Evolutionary conservation across 53 echinoderm and acorn worm species (phyloP).

Genomic region (Actinopyga echinites): DNA sequence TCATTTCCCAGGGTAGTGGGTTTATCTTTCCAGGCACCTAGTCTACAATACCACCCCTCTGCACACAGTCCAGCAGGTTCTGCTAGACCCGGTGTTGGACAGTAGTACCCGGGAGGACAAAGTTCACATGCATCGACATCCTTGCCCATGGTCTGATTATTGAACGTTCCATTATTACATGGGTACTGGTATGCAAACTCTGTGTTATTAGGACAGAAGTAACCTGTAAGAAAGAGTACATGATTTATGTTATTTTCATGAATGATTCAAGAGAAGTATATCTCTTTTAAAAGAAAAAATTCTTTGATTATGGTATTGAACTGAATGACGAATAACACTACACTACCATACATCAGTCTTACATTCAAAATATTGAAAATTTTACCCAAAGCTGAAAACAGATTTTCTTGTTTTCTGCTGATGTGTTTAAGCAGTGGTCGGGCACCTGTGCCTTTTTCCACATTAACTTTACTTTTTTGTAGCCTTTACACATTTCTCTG

Average conservation of each 20-base stretch:
- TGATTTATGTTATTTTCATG: background rate
- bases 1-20: constrained; percentile 92
- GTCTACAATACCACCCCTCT: constrained; percentile 94
- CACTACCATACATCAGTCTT: too few relatives aligned
- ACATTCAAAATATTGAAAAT: too few relatives aligned
- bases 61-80: constrained; percentile 79
- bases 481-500: too few relatives aligned
- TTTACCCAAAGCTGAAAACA: too few relatives aligned
- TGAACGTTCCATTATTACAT: constrained; percentile 96
- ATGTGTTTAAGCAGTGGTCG: too few relatives aligned
- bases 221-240: constrained; percentile 52
- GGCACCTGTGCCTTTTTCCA: too few relatives aligned
- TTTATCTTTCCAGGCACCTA: constrained; percentile 86
- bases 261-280: background rate
- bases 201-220: constrained; percentile 96
- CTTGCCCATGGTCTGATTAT: constrained; percentile 75
- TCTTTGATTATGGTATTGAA: too few relatives aligned
- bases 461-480: too few relatives aligned
- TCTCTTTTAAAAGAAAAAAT: background rate
- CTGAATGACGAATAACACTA: too few relatives aligned
- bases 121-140: constrained; percentile 87
- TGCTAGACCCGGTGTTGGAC: constrained; percentile 73
- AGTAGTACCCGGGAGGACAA: constrained; percentile 85
- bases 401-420: too few relatives aligned
- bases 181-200: constrained; percentile 86